Base-by-base conservation (phyloP, 2,113 vertebrate species). In the Neogale vison region DNA sequence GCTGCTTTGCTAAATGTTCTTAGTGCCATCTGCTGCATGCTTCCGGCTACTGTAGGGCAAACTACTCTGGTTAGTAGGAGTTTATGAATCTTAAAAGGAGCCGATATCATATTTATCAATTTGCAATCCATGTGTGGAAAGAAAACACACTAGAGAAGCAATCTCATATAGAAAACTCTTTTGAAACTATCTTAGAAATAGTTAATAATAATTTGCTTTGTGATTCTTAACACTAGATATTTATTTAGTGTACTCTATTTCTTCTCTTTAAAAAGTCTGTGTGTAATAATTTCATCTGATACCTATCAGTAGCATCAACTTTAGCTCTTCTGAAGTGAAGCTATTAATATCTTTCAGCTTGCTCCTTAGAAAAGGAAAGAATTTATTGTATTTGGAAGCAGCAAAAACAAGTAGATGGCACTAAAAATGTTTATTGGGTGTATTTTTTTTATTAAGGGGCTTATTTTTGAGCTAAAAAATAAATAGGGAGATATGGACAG, bases 21-120 rank as follows among this genome's bases (percentile, higher is more conserved):
- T 98, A 98, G 98, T 98, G 98, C 98, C 98, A 98, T 98, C 98
- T 98, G 97, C 97, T 98, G 98, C 98, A 95, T 87, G 88, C 90
- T 98, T 91, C 63, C 24, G n/a, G 98, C 6, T 93, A 98, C 91
- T 98, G 98, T 97, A 85, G 12, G 23, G 26, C n/a, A 6, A 61
- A n/a, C 59, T 17, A 61, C 36, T 86, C 10, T 59, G 52, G 84
- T 77, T 95, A 90, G 36, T 4, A 69, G 34, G 67, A 47, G 63
- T 82, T 79, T 76, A 31, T 45, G 47, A 72, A 67, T 79, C 50
- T 61, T 61, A 45, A 71, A 67, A 83, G 87, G 71, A 36, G 21
- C 39, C 69, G 69, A 36, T 42, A 18, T 61, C 45, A 4, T 63
- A 61, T 42, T 36, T 71, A 50, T 55, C 67, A 34, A 45, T 29